These are phyloP conservation scores for Echinops telfairi DNA, from an alignment of 2,113 vertebrate genomes.

Conservation along the genomic window DNA sequence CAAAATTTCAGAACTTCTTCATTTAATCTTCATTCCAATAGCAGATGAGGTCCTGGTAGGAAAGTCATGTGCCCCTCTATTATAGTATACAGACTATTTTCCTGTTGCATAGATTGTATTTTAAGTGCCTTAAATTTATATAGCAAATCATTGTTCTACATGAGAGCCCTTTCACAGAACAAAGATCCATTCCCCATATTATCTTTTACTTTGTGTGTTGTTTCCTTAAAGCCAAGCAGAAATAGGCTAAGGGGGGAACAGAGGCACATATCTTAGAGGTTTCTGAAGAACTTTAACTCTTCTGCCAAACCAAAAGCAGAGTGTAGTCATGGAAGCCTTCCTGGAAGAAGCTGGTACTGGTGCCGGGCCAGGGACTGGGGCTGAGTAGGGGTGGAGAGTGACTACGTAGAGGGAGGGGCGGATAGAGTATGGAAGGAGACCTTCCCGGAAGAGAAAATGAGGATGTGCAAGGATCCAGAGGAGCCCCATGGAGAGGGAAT, in stretches of 20 bases:
- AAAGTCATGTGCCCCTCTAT: not conserved
- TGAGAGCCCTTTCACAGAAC: conserved; percentile 32
- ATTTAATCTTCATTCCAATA: not conserved
- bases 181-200: not conserved
- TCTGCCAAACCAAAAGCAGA: not conserved
- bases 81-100: not conserved
- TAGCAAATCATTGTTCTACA: conserved; percentile 34
- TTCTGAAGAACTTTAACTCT: not conserved
- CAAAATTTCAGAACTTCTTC: too few relatives aligned
- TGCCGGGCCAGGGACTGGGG: too few relatives aligned
- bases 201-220: not conserved
- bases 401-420: too few relatives aligned
- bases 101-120: not conserved
- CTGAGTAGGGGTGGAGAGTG: not conserved
- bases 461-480: not conserved
- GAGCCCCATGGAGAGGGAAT: not conserved
- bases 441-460: too few relatives aligned
- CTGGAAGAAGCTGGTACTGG: not conserved
- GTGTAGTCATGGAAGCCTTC: not conserved
- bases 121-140: conserved; percentile 49
- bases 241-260: not conserved
- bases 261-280: not conserved
- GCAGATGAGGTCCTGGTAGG: not conserved
- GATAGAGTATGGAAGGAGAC: not conserved
- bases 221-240: conserved; percentile 7